Base-by-base conservation (phyloP, 1,140 invertebrate genomes). In the Drosophila eugracilis region DNA sequence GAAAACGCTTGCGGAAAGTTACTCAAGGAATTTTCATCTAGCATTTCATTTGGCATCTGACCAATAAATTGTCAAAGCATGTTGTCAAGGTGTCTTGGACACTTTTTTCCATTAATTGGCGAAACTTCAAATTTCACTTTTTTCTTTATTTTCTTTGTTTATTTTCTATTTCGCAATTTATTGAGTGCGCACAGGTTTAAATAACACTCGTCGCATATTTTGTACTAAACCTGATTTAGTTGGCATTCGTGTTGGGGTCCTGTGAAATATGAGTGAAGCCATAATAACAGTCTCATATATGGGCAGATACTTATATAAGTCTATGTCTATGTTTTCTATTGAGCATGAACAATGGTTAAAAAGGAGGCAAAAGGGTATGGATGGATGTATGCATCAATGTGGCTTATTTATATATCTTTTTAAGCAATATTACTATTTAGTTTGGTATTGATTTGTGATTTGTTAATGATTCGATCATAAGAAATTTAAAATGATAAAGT, bases 81-180 rank as follows among this genome's bases (percentile, higher is more conserved):
- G 66, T 55, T 70, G 63, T 47, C 75, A 75, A 52, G 69, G 57
- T 67, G 58, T 49, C 32, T 28, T 37, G 39, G 59, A 78, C 79
- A 83, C 65, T 55, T 75, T 78, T 77, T 83, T 71, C 79, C 84
- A 83, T 83, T 83, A 78, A 84, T 84, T 84, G 66, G 48, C 49
- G 14, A 62, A 52, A 60, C 63, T 62, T 47, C 41, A 70, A 69
- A 67, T 67, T 67, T 50, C 48, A 21, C 34, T 53, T 67, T 22
- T 22, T 39, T 36, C 26, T 17, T 19, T 44, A 28, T 53, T 63
- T 37, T n/a, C n/a, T 15, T 24, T 24, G 14, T n/a, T 49, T 67
- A 19, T 50, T 58, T 65, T 41, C 24, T 45, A 30, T 41, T 66
- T 78, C 50, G 28, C 36, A 80, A 83, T 81, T 83, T 83, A 74